phyloP scores from a whole-genome alignment of 2,888 invertebrate species.

The Leptinotarsa rubiginosa region DNA sequence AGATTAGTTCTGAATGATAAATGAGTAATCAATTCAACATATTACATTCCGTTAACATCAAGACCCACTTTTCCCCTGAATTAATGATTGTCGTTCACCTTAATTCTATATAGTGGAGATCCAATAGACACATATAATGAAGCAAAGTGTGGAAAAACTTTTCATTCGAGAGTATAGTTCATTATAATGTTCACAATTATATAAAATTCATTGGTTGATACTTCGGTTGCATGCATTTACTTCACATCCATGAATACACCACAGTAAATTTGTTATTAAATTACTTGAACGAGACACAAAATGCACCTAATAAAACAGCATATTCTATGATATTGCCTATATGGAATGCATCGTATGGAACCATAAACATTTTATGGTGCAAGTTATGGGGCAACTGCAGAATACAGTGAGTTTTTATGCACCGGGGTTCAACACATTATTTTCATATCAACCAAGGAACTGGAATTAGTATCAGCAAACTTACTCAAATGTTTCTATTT shows the following conservation, averaged over 20 bases:
- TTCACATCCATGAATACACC: background rate
- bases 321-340: conserved; percentile 27
- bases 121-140: no score
- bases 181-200: background rate
- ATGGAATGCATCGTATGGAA: conserved; percentile 13
- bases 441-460: no score
- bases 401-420: conserved; percentile 20
- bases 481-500: no score
- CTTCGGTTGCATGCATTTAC: background rate
- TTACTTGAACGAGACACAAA: conserved; percentile 12
- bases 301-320: conserved; percentile 26
- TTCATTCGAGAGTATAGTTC: background rate
- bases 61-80: no score
- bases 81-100: no score
- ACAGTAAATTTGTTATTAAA: conserved; percentile 1
- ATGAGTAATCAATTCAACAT: no score
- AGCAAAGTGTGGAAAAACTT: no score
- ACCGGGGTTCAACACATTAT: background rate
- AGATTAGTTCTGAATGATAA: no score
- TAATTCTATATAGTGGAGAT: no score
- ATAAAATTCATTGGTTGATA: background rate
- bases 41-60: no score
- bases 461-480: no score
- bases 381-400: conserved; percentile 18
- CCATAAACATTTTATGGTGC: conserved; percentile 21